Evolutionary conservation across 2,888 invertebrate genomes (phyloP).

Genomic region (Drosophila neonasuta): DNA sequence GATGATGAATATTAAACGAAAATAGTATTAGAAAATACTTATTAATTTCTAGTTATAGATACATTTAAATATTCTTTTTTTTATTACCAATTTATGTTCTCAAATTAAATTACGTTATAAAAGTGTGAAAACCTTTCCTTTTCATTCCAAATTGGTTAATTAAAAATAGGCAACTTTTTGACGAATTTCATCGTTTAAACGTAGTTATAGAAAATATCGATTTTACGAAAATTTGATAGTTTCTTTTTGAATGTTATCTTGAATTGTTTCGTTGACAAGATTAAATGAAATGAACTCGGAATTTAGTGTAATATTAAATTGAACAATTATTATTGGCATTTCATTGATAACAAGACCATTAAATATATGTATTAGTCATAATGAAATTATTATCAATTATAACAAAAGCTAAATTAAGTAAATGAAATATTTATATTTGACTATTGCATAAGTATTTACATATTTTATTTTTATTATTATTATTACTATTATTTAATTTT

Average conservation of each 20-base stretch:
- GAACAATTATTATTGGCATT: not conserved
- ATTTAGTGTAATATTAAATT: not conserved
- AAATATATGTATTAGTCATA: conserved; percentile 7
- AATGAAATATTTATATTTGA: conserved; percentile 16
- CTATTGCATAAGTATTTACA: conserved; percentile 14
- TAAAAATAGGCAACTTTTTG: not conserved
- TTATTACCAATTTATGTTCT: too few relatives aligned
- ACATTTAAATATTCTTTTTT: not conserved
- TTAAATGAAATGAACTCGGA: not conserved
- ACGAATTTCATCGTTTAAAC: conserved; percentile 8
- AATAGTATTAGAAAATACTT: not conserved
- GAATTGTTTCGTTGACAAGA: not conserved
- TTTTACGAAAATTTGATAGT: not conserved
- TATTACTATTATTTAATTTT: not conserved
- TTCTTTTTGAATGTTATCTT: not conserved
- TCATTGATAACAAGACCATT: conserved; percentile 11
- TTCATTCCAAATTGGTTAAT: not conserved
- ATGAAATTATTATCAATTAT: conserved; percentile 10
- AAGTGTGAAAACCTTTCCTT: too few relatives aligned
- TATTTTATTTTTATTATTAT: not conserved
- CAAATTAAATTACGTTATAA: too few relatives aligned
- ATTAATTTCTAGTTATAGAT: not conserved
- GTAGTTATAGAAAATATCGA: not conserved
- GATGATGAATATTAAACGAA: not conserved
- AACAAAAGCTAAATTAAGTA: not conserved